A percentile compares a stretch with the other conserved stretches of the same genome.
Evolutionary conservation across 37 sponge, comb jelly and placozoan species (phyloP).

Genomic region (Tethya wilhelma): DNA sequence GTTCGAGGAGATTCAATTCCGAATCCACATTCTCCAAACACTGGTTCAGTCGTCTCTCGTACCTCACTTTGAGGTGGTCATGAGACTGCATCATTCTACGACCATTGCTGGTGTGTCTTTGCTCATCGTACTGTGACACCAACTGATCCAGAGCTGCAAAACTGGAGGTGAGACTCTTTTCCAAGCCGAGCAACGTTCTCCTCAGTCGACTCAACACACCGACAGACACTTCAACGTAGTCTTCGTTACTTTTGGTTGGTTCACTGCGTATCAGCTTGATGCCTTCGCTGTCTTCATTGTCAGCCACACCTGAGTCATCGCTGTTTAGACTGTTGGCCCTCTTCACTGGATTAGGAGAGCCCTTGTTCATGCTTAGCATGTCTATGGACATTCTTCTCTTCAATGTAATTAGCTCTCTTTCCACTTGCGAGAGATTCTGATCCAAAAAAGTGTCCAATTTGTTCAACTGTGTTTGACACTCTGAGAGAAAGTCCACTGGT

Average conservation of each 20-base stretch:
- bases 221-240: background rate
- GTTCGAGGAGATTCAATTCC: background rate
- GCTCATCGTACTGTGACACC: slow-evolving; percentile 1
- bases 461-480: too few species aligned
- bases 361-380: background rate
- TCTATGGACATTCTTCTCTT: background rate
- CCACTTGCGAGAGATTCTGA: too few species aligned
- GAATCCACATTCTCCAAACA: background rate
- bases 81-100: background rate
- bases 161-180: background rate
- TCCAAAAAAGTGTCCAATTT: too few species aligned
- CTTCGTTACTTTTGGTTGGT: too few species aligned
- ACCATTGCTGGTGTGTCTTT: background rate
- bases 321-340: background rate
- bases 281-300: background rate
- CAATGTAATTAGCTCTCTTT: background rate
- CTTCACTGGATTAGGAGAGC: background rate
- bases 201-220: background rate
- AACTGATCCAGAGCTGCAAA: background rate
- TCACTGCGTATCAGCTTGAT: background rate
- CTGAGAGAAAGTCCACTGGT: too few species aligned
- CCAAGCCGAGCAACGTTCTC: background rate
- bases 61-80: background rate
- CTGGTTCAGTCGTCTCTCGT: background rate
- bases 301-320: background rate